These are phyloP conservation scores for Lepetodrilus schrolli DNA, from an alignment of 2,888 invertebrate species.

Conservation along the genomic window DNA sequence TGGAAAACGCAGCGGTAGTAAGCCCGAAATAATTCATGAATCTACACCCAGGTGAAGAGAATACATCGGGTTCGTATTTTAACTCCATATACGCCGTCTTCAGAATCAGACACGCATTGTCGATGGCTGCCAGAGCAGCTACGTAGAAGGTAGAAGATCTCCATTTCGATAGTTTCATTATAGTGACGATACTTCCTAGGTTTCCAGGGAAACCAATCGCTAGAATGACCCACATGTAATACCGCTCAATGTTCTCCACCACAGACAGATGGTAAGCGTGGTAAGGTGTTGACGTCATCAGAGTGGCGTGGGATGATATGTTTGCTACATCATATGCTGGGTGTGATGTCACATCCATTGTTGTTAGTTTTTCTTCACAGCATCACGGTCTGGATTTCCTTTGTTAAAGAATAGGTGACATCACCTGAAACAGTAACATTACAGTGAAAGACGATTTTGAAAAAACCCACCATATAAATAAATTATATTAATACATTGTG, in stretches of 20 bases:
- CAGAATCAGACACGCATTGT: conserved; percentile 6
- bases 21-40: conserved; percentile 8
- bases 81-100: conserved; percentile 1
- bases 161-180: conserved; percentile 7
- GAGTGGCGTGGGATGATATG: neutral
- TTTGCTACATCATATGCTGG: too few relatives aligned
- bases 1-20: neutral
- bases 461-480: too few relatives aligned
- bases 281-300: neutral
- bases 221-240: conserved; percentile 31
- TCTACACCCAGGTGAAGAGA: conserved; percentile 12
- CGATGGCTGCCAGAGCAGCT: conserved; percentile 19
- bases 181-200: conserved; percentile 22
- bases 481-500: too few relatives aligned
- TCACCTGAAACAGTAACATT: too few relatives aligned
- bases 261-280: neutral
- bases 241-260: neutral
- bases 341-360: too few relatives aligned
- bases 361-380: too few relatives aligned
- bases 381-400: too few relatives aligned
- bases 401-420: too few relatives aligned
- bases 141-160: conserved; percentile 28
- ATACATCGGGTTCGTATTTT: neutral
- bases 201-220: conserved; percentile 29
- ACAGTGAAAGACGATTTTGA: too few relatives aligned